Conservation (phyloP, 2,797 vertebrate genomes). For the Sebastes hubbsi region DNA sequence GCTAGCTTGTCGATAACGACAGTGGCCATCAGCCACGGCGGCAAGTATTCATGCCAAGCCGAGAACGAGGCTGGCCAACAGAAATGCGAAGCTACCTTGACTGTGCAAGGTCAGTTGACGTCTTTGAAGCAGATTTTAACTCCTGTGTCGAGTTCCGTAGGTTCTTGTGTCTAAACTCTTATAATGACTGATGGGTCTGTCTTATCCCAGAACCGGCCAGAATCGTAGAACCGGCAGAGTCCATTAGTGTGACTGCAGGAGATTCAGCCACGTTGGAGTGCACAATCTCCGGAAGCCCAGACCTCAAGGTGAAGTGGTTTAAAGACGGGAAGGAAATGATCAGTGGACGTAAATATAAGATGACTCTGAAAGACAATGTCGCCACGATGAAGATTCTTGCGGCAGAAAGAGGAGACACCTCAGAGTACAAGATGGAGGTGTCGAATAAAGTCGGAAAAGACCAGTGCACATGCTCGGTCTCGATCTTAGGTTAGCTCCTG, state of each 20-base stretch:
- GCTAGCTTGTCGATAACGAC: constrained; percentile 86
- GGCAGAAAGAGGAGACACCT: constrained; percentile 90
- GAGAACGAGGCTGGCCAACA: constrained; percentile 96
- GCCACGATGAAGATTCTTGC: constrained; percentile 93
- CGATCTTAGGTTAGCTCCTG: constrained; percentile 90
- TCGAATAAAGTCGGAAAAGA: constrained; percentile 95
- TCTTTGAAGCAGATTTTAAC: constrained; percentile 1
- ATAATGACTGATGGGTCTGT: constrained; percentile 45
- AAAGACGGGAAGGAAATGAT: constrained; percentile 91
- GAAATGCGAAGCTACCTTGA: constrained; percentile 92
- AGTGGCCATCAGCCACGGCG: constrained; percentile 87
- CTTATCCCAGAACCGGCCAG: constrained; percentile 92
- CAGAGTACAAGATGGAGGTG: constrained; percentile 95
- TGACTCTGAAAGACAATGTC: constrained; percentile 92
- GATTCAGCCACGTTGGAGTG: constrained; percentile 94
- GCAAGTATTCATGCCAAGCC: constrained; percentile 93
- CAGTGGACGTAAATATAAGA: constrained; percentile 94
- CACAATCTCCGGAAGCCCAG: constrained; percentile 92
- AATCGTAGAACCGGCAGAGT: constrained; percentile 92
- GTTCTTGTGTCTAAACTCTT: constrained; percentile 5
- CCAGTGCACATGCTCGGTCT: constrained; percentile 91
- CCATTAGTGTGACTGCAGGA: constrained; percentile 95
- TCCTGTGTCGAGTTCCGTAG: neutral
- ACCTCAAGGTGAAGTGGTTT: constrained; percentile 96
- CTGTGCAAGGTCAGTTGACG: constrained; percentile 92